Percentiles rank a stretch among this genome's conserved stretches.
Conservation (phyloP, 92 coral and sea anemone species). For the Phenganax subtilis region DNA sequence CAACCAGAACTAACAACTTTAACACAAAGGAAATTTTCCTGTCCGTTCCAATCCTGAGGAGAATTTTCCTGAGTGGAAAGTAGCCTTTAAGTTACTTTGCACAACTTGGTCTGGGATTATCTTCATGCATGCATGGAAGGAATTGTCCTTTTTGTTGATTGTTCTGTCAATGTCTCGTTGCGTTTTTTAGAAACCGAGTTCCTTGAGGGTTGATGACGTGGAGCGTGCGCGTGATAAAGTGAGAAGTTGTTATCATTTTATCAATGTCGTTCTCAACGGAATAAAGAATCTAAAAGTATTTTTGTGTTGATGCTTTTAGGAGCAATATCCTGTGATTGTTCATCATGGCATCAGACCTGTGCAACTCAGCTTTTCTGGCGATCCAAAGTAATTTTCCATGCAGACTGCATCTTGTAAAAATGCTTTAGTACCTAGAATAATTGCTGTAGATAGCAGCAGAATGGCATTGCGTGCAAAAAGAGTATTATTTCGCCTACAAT, state of each 20-base stretch:
- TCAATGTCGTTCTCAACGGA: no score
- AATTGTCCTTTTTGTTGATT: not conserved
- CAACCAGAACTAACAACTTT: no score
- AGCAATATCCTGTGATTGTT: constrained; percentile 66
- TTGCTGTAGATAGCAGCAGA: no score
- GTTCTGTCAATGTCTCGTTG: not conserved
- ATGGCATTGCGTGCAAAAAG: not conserved
- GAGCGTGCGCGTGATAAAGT: constrained; percentile 44
- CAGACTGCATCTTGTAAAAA: no score
- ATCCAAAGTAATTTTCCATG: constrained; percentile 61
- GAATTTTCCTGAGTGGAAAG: no score
- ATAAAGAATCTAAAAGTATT: not conserved
- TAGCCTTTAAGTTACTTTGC: no score
- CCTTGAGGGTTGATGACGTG: constrained; percentile 71
- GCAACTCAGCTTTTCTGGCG: constrained; percentile 85
- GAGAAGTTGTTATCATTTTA: constrained; percentile 18
- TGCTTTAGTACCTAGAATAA: no score
- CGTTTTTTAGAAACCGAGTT: constrained; percentile 70
- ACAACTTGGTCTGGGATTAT: no score
- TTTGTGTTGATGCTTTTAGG: not conserved
- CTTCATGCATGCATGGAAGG: no score
- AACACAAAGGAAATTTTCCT: no score
- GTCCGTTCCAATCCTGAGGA: no score
- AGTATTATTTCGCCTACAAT: not conserved
- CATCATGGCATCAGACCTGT: constrained; percentile 92